phyloP scores from a whole-genome alignment of 2,113 vertebrate species.

The Erythrocercus mccallii region DNA sequence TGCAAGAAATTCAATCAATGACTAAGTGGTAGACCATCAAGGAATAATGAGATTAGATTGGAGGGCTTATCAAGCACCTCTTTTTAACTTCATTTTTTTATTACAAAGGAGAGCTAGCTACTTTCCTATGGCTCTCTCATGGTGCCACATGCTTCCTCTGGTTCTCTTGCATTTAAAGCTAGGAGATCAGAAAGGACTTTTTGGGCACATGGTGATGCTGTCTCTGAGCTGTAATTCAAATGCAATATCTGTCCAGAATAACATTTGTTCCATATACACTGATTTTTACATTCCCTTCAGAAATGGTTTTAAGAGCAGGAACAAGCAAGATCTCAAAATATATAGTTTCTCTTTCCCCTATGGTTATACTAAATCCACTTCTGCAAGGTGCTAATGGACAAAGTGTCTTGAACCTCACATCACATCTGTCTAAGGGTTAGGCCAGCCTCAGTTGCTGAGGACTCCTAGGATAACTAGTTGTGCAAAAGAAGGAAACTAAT shows the following conservation, averaged over 20 bases:
- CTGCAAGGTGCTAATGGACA: conserved; percentile 15
- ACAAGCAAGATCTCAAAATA: conserved; percentile 31
- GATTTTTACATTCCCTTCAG: conserved; percentile 37
- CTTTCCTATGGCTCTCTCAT: not conserved
- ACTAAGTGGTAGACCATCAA: not conserved
- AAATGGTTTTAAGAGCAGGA: conserved; percentile 39
- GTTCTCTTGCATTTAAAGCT: conserved; percentile 7
- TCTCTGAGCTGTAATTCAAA: conserved; percentile 54
- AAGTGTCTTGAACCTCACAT: not conserved
- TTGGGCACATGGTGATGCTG: conserved; percentile 60
- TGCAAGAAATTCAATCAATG: not conserved
- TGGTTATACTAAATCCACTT: not conserved
- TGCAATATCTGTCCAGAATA: conserved; percentile 27
- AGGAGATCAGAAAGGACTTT: conserved; percentile 52
- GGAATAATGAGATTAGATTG: not conserved
- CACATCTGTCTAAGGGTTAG: not conserved
- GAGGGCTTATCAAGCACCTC: not conserved
- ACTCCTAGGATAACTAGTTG: not conserved
- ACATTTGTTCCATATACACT: conserved; percentile 32
- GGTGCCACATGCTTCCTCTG: not conserved
- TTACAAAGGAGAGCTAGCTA: not conserved
- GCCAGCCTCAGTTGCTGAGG: not conserved
- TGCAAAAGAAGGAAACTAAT: not conserved
- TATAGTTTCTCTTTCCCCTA: not conserved
- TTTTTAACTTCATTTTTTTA: not conserved